Base-by-base conservation (phyloP, 2,888 invertebrate genomes). In the Cheilosia vernalis region DNA sequence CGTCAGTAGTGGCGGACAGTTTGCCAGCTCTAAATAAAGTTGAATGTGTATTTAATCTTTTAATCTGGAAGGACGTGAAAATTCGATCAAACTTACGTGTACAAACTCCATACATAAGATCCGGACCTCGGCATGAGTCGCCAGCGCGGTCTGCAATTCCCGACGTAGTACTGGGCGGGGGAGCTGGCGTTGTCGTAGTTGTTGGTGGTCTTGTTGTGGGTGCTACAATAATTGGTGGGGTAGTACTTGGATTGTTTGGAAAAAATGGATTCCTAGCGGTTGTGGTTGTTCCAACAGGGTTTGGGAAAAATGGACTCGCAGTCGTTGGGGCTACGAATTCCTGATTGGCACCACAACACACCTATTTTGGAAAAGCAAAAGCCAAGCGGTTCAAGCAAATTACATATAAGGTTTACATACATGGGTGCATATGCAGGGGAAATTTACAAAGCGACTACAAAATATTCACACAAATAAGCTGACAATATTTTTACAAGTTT, bases 101-200 rank as follows among this genome's bases (percentile, higher is more conserved):
- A 61, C 91, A 92, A 10, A 77, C 87, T 7, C 91, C 90, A 0
- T 88, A 79, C 9, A 79, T 83, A 0, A 74, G 53, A 61, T 89
- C 88, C 2, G 91, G 90, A 21, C 87, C 88, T 4, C 88, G 87
- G 56, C 91, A 90, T 10, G 63, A 13, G 74, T 88, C 24, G 77
- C 51, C 51, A 51, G 88, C 3, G 1, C 88, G 44, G 0, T 85
- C 67, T 1, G 89, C 63, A 1, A 87, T 78, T 0, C 67, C 70
- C 4, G 88, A 4, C 4, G 87, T 78, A 4, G 86, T 88, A 13
- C 67, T 69, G 4, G 86, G 58, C 33, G 88, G 40, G 64, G 82
- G 4, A 47, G 74, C 15, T n/a, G 21, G 1, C 69, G 87, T 27
- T 27, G 88, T 85, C 0, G 88, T 49, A 37, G 69, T 60, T 24